These are phyloP conservation scores for Hyperoplus lanceolatus DNA, from an alignment of 2,797 vertebrate species.

Conservation along the genomic window DNA sequence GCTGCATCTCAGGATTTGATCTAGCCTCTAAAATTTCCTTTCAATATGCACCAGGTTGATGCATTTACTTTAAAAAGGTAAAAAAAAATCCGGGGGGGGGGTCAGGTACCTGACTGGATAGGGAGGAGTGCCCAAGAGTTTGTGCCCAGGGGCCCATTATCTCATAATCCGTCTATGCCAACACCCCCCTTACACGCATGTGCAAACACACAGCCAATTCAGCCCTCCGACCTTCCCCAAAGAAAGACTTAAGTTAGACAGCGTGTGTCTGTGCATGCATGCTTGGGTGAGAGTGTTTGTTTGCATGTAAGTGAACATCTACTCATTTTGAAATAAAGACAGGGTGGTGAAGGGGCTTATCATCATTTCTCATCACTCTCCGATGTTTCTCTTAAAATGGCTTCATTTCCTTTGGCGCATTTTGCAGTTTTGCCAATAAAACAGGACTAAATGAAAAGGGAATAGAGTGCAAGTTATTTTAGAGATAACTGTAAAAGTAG, in stretches of 20 bases:
- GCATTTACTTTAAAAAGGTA: too few species aligned
- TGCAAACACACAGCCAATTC: constrained; percentile 41
- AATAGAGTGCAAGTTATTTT: constrained; percentile 58
- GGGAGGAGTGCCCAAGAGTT: too few species aligned
- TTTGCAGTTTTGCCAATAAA: constrained; percentile 61
- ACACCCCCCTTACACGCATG: constrained; percentile 13
- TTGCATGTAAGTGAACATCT: constrained; percentile 10
- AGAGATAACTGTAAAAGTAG: constrained; percentile 67
- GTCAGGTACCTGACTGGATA: too few species aligned
- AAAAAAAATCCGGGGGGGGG: too few species aligned
- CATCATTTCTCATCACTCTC: constrained; percentile 25
- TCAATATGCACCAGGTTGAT: too few species aligned
- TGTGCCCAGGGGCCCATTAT: too few species aligned
- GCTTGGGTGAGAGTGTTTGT: constrained; percentile 12
- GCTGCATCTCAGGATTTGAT: too few species aligned
- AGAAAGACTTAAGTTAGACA: constrained; percentile 27
- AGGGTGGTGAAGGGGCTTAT: neutral
- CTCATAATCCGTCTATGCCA: too few species aligned
- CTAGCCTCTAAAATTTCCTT: too few species aligned
- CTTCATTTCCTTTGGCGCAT: constrained; percentile 62
- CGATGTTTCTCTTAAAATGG: constrained; percentile 43
- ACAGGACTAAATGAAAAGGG: constrained; percentile 67
- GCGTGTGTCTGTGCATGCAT: neutral
- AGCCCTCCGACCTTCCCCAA: constrained; percentile 51
- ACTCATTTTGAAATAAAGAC: neutral